Base-by-base conservation (phyloP, 2,888 invertebrate genomes). In the Eupeodes latifasciatus region DNA sequence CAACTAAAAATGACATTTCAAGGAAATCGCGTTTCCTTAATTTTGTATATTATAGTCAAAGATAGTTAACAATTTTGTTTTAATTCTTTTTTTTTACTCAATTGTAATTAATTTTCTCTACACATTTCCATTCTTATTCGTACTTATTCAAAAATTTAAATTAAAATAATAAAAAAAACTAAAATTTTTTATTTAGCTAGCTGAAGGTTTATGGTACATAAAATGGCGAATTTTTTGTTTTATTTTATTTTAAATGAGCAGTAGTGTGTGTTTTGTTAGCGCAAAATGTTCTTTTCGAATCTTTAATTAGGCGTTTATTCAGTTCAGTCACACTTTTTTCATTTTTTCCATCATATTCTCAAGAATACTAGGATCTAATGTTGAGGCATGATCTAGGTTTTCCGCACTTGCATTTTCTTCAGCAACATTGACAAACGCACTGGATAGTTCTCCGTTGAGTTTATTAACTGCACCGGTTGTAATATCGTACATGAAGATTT, bases 401-500 rank as follows among this genome's bases (percentile, higher is more conserved):
- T 95, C 95, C 89, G 95, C 95, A 66, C 95, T 94, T 10, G 97
- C 96, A 93, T 98, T 98, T 90, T 96, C 97, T 94, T 97, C 97
- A 34, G 98, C 98, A 62, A 97, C 97, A 91, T 97, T 96, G 2
- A 97, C 97, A 91, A 98, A 98, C 53, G 97, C 97, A 72, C 96
- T 95, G 5, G 97, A 97, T 72, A 98, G 94, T 91, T 97, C 97
- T 2, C 98, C 97, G 90, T 95, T 96, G 34, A 98, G 94, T 93
- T 96, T 97, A 93, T 95, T 97, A 3, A 97, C 96, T 57, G 95
- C 95, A 91, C 96, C 95, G 5, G 96, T 96, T 85, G 95, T 94
- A 62, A 97, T 95, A 92, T 98, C 97, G 92, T 97, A 97, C 97
- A 98, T 97, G 93, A 95, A 98, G 91, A 98, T 97, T 94, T 97